Percentiles rank a stretch among this genome's conserved stretches.
Conservation (phyloP, 2,888 invertebrate species). For the Acanthosepion pharaonis region DNA sequence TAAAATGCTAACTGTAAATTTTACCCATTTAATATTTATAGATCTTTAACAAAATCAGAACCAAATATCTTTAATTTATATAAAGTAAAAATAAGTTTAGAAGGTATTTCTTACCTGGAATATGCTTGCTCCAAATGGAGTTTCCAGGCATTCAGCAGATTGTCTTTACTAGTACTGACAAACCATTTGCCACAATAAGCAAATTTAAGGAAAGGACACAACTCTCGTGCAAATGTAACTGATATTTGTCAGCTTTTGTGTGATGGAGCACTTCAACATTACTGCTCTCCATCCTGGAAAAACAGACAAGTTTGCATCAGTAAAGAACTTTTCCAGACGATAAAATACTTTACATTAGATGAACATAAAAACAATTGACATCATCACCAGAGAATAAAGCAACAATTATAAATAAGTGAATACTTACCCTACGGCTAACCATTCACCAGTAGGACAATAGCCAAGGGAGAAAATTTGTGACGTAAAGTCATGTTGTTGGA, state of each 20-base stretch:
- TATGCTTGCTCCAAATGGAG: conserved; percentile 94
- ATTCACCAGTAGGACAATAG: conserved; percentile 95
- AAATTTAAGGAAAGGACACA: conserved; percentile 95
- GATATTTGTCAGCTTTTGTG: conserved; percentile 92
- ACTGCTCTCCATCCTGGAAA: conserved; percentile 88
- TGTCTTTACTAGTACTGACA: conserved; percentile 95
- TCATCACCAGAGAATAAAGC: background rate
- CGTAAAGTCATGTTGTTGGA: conserved; percentile 93
- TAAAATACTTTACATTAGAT: no score
- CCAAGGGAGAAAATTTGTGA: conserved; percentile 94
- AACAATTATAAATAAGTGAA: background rate
- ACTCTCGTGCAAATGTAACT: conserved; percentile 94
- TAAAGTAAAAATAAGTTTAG: no score
- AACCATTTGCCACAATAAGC: conserved; percentile 97
- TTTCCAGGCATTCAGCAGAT: conserved; percentile 93
- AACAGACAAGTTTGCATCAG: background rate
- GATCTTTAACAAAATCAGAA: background rate
- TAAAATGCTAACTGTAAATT: no score
- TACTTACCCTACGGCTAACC: conserved; percentile 90
- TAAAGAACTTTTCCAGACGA: background rate
- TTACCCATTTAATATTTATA: background rate
- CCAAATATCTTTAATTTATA: no score
- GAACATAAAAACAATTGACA: no score
- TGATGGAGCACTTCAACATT: conserved; percentile 88
- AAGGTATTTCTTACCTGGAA: conserved; percentile 82